These are phyloP conservation scores for Stenodema calcarata DNA, from an alignment of 2,888 invertebrate genomes.

Conservation along the genomic window DNA sequence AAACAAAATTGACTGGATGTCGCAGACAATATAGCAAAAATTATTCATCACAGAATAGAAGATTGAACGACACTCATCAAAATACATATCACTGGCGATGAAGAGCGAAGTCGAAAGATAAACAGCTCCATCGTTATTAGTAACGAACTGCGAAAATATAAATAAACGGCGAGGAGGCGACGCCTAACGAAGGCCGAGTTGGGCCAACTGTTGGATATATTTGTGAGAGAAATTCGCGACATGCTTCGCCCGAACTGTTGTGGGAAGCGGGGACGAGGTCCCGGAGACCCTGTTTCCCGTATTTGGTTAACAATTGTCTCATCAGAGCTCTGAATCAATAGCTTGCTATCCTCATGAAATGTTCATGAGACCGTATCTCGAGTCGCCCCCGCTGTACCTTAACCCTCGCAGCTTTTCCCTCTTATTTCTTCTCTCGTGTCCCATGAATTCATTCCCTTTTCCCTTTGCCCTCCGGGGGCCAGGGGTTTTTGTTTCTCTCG, in stretches of 20 bases:
- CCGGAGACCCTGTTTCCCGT: conserved; percentile 35
- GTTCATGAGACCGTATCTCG: conserved; percentile 43
- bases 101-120: too few species aligned
- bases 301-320: conserved; percentile 52
- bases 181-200: conserved; percentile 14
- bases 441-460: background rate
- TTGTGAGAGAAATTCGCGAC: background rate
- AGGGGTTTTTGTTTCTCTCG: background rate
- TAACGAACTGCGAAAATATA: too few species aligned
- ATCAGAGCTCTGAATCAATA: conserved; percentile 50
- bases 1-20: too few species aligned
- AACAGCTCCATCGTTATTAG: too few species aligned
- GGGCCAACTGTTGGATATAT: background rate
- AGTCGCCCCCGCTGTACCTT: background rate
- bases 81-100: background rate
- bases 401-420: background rate
- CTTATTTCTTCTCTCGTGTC: background rate
- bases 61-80: background rate
- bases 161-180: background rate
- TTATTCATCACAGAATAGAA: background rate
- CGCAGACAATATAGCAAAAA: background rate
- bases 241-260: background rate
- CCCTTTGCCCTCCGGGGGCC: background rate
- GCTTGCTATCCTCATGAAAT: conserved; percentile 44
- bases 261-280: background rate